Percentiles rank a stretch among this genome's conserved stretches.
These are phyloP conservation scores for Coendou prehensilis DNA, from an alignment of 2,797 vertebrate species.

Conservation along the genomic window DNA sequence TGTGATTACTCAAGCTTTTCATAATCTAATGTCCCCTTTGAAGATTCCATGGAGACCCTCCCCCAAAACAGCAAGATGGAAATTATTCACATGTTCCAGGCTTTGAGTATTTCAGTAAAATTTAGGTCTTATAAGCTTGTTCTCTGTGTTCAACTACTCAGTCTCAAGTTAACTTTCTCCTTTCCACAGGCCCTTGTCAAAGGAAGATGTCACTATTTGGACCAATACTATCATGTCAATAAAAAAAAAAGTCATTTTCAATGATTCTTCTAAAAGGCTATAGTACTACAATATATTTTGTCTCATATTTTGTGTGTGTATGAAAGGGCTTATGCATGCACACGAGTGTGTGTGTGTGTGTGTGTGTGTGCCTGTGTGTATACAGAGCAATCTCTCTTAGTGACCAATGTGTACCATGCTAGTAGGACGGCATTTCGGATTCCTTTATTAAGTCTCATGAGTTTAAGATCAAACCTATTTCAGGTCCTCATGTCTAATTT, in stretches of 20 bases:
- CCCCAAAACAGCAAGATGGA: neutral
- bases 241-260: neutral
- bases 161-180: neutral
- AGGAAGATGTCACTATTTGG: neutral
- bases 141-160: neutral
- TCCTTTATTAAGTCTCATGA: neutral
- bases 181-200: neutral
- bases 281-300: neutral
- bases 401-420: neutral
- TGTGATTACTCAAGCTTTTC: neutral
- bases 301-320: neutral
- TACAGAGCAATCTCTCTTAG: neutral
- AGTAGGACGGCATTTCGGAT: neutral
- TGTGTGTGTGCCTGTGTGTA: fast-evolving
- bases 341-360: fast-evolving
- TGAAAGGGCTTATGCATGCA: neutral
- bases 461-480: conserved; percentile 17
- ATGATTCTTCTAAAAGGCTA: neutral
- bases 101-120: neutral
- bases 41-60: neutral
- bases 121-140: neutral
- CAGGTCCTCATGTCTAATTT: neutral
- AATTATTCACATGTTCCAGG: neutral
- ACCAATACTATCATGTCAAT: neutral
- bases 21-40: neutral